Percentiles rank a stretch among this genome's conserved stretches.
phyloP scores from a whole-genome alignment of 2,113 vertebrate species.

The Embiotoca jacksoni region DNA sequence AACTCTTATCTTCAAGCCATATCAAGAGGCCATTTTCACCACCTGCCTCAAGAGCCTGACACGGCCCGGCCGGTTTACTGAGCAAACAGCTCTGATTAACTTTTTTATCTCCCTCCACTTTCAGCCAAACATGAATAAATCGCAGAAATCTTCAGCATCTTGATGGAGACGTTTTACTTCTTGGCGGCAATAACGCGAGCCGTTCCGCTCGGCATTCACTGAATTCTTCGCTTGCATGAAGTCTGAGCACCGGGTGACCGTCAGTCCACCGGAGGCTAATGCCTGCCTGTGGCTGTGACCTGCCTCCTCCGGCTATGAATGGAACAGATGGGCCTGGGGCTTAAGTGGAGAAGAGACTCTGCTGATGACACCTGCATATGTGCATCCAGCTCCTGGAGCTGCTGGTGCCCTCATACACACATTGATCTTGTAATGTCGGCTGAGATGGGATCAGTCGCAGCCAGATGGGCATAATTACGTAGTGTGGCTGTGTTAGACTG shows the following conservation, averaged over 20 bases:
- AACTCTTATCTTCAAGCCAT: slow-evolving; percentile 57
- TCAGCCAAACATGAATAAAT: slow-evolving; percentile 21
- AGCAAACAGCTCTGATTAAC: slow-evolving; percentile 46
- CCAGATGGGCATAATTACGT: slow-evolving; percentile 56
- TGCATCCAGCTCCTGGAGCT: slow-evolving; percentile 34
- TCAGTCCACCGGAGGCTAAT: slow-evolving; percentile 18
- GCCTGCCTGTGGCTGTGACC: slow-evolving; percentile 34
- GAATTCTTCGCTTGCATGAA: neutral
- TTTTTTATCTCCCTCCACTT: slow-evolving; percentile 44
- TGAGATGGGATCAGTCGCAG: slow-evolving; percentile 40
- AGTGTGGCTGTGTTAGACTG: slow-evolving; percentile 12
- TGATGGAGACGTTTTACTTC: slow-evolving; percentile 7
- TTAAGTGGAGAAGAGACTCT: slow-evolving; percentile 53
- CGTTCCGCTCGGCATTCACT: neutral
- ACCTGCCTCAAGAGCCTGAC: slow-evolving; percentile 48
- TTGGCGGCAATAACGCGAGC: neutral
- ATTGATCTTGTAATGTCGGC: slow-evolving; percentile 42
- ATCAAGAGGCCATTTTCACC: slow-evolving; percentile 66
- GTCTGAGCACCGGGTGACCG: slow-evolving; percentile 41
- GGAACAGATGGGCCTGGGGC: slow-evolving; percentile 70
- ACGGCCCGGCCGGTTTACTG: slow-evolving; percentile 15
- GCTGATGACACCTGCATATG: slow-evolving; percentile 57
- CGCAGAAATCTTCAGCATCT: slow-evolving; percentile 29
- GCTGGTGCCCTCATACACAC: slow-evolving; percentile 2
- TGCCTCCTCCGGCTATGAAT: slow-evolving; percentile 44